Conservation (phyloP, 1,140 invertebrate species). For the Galendromus occidentalis region DNA sequence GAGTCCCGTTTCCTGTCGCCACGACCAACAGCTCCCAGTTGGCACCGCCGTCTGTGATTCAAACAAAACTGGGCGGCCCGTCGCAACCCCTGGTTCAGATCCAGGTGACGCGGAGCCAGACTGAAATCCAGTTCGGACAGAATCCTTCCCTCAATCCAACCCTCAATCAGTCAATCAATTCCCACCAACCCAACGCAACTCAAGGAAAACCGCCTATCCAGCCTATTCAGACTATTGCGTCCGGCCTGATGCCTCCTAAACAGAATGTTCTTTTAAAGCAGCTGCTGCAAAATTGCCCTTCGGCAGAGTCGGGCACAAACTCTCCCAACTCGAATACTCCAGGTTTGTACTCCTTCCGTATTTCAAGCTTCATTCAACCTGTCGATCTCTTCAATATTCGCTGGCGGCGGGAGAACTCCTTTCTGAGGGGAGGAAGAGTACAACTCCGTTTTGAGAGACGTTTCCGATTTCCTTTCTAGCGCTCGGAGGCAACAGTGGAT, state of each 20-base stretch:
- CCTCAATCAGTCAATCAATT: no score
- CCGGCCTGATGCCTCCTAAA: not conserved
- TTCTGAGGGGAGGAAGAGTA: no score
- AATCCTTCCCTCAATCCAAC: no score
- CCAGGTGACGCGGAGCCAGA: constrained; percentile 13
- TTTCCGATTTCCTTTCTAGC: not conserved
- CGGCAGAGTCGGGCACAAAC: constrained; percentile 29
- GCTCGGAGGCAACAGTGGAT: constrained; percentile 16
- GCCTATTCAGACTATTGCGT: not conserved
- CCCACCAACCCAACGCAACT: no score
- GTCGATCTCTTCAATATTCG: no score
- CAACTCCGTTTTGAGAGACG: no score
- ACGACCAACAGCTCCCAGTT: constrained; percentile 9
- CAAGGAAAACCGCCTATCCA: not conserved
- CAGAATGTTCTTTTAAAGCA: constrained; percentile 77
- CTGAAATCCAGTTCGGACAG: no score
- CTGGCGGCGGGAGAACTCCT: no score
- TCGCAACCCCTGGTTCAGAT: constrained; percentile 18
- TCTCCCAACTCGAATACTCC: not conserved
- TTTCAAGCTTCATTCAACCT: no score
- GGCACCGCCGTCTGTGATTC: constrained; percentile 15
- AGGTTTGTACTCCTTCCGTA: no score
- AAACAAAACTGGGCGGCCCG: constrained; percentile 17
- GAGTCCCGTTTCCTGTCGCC: constrained; percentile 10
- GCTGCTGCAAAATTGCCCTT: constrained; percentile 48